Evolutionary conservation across 2,797 vertebrate genomes (phyloP).

Genomic region (Argyrosomus regius): DNA sequence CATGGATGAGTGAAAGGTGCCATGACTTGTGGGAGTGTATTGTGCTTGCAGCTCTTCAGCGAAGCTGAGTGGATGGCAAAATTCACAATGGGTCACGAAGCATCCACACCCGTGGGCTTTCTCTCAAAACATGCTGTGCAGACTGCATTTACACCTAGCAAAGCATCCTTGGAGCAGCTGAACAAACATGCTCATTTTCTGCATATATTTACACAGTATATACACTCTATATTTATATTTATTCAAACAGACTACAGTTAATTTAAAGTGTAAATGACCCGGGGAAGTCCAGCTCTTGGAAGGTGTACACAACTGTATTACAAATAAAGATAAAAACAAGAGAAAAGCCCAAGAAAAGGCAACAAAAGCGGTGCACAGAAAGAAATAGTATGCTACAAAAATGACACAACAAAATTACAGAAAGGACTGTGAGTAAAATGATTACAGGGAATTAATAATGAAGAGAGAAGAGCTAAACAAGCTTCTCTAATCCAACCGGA

Average conservation of each 20-base stretch:
- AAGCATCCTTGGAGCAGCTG: neutral
- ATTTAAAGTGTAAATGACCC: slow-evolving; percentile 12
- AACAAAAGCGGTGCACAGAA: neutral
- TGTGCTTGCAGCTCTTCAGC: slow-evolving; percentile 27
- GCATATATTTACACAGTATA: neutral
- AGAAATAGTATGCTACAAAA: neutral
- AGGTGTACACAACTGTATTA: neutral
- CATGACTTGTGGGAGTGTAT: slow-evolving; percentile 41
- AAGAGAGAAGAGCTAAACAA: slow-evolving; percentile 23
- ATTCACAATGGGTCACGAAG: slow-evolving; percentile 24
- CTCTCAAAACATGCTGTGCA: neutral
- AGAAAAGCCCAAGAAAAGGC: neutral
- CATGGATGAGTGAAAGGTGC: slow-evolving; percentile 44
- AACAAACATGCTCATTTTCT: neutral
- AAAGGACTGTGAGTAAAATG: neutral
- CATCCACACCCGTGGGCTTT: slow-evolving; percentile 15
- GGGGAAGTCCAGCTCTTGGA: neutral
- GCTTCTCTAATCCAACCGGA: slow-evolving; percentile 46
- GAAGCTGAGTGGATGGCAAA: slow-evolving; percentile 29
- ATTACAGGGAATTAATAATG: slow-evolving; percentile 38
- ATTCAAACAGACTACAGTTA: too few species aligned
- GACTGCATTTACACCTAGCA: slow-evolving; percentile 32
- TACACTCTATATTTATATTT: neutral
- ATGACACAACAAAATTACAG: slow-evolving; percentile 3
- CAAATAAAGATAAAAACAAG: neutral